Evolutionary conservation across 1,140 invertebrate genomes (phyloP).

Genomic region (Nasonia giraulti): DNA sequence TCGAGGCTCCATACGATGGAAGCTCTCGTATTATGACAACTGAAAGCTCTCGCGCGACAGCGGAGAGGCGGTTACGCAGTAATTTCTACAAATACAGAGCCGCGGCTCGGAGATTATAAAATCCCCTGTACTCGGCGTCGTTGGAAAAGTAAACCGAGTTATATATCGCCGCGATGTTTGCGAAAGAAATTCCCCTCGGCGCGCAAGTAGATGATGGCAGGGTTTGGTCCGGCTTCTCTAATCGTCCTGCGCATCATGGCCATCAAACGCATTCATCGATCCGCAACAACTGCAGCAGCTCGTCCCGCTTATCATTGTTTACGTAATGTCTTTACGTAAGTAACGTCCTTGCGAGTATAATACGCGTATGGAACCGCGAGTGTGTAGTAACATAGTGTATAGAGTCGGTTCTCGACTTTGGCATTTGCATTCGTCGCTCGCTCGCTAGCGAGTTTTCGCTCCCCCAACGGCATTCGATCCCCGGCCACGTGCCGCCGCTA

Average conservation of each 20-base stretch:
- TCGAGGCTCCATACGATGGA: too few relatives aligned
- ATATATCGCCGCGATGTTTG: conserved; percentile 12
- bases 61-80: background rate
- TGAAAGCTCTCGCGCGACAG: background rate
- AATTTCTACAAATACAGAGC: conserved; percentile 28
- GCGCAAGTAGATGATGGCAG: background rate
- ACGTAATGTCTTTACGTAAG: conserved; percentile 57
- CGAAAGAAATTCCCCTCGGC: background rate
- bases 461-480: background rate
- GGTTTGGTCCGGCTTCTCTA: background rate
- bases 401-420: background rate
- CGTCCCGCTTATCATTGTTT: conserved; percentile 55
- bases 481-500: background rate
- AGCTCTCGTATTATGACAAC: background rate
- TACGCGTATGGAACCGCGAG: background rate
- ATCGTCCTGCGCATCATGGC: background rate
- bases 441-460: background rate
- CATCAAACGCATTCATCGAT: background rate
- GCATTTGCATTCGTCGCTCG: background rate
- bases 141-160: conserved; percentile 4
- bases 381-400: too few relatives aligned
- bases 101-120: conserved; percentile 7
- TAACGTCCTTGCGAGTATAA: background rate
- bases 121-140: background rate
- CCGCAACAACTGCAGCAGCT: background rate